phyloP scores from a whole-genome alignment of 1,140 invertebrate genomes.

The Apocrypta bakeri region DNA sequence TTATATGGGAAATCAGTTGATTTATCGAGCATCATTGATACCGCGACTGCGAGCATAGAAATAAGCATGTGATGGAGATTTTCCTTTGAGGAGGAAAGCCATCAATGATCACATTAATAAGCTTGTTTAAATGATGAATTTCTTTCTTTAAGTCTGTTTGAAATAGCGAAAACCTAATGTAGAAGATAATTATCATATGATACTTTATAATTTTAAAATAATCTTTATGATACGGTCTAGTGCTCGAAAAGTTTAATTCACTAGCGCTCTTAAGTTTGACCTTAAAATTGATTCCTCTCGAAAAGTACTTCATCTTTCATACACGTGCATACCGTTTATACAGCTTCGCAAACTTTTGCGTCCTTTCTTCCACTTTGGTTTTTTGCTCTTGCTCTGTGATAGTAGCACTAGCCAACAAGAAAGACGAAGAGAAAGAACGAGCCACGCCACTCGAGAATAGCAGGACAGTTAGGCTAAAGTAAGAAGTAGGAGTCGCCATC shows the following conservation, averaged over 20 bases:
- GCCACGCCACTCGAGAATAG: neutral
- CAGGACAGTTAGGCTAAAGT: conserved; percentile 10
- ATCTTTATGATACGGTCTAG: too few relatives aligned
- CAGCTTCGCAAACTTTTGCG: neutral
- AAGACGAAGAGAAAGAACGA: neutral
- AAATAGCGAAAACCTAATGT: too few relatives aligned
- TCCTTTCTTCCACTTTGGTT: neutral
- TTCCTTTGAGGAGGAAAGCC: neutral
- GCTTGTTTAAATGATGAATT: too few relatives aligned
- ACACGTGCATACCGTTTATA: neutral
- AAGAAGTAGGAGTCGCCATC: conserved; percentile 15
- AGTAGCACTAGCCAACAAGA: neutral
- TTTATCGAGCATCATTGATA: conserved; percentile 17
- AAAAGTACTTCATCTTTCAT: neutral
- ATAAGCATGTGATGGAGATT: neutral
- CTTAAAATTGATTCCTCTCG: neutral
- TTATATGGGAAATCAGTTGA: conserved; percentile 19
- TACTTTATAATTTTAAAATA: too few relatives aligned
- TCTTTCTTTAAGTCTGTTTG: too few relatives aligned
- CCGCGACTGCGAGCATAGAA: neutral
- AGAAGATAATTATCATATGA: too few relatives aligned
- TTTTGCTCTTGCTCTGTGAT: neutral
- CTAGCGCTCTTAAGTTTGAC: too few relatives aligned
- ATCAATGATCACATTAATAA: too few relatives aligned
- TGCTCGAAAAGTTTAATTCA: too few relatives aligned